A percentile compares a stretch with the other conserved stretches of the same genome.
These are phyloP conservation scores for Syngnathus rostellatus DNA, from an alignment of 2,797 vertebrate species.

Conservation along the genomic window DNA sequence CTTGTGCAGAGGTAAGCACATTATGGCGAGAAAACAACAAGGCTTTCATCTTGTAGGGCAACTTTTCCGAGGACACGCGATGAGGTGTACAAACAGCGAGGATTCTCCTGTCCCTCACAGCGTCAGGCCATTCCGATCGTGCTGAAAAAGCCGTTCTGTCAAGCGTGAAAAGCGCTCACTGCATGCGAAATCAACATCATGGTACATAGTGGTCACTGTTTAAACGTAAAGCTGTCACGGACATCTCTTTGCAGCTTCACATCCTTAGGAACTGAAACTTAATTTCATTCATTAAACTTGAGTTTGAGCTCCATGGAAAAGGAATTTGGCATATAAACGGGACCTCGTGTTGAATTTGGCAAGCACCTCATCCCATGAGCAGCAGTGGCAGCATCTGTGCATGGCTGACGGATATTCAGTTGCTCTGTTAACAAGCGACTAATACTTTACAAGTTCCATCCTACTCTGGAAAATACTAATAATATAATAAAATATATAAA, in stretches of 20 bases:
- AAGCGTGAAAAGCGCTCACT: slow-evolving; percentile 41
- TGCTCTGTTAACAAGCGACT: slow-evolving; percentile 40
- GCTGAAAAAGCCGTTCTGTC: slow-evolving; percentile 49
- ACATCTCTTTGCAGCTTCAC: not conserved
- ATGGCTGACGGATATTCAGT: slow-evolving; percentile 37
- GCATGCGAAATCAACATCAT: slow-evolving; percentile 15
- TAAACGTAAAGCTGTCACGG: not conserved
- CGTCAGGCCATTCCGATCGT: slow-evolving; percentile 44
- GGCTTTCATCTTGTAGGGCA: slow-evolving; percentile 19
- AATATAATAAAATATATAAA: too few species aligned
- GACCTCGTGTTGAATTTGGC: slow-evolving; percentile 53
- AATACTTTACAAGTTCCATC: not conserved
- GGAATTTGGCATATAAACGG: slow-evolving; percentile 41
- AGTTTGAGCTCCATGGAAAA: slow-evolving; percentile 25
- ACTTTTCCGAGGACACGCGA: slow-evolving; percentile 45
- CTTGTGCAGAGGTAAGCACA: slow-evolving; percentile 11
- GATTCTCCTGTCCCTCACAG: slow-evolving; percentile 40
- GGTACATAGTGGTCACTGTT: not conserved
- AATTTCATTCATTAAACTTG: slow-evolving; percentile 55
- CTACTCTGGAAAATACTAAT: not conserved
- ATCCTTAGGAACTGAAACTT: slow-evolving; percentile 32
- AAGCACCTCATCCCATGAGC: slow-evolving; percentile 42
- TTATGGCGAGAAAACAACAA: slow-evolving; percentile 16
- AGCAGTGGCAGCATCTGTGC: slow-evolving; percentile 47
- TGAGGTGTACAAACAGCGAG: slow-evolving; percentile 30